Percentiles rank a stretch among this genome's conserved stretches.
These are phyloP conservation scores for Cavia aperea DNA, from an alignment of 2,113 vertebrate species.

Conservation along the genomic window DNA sequence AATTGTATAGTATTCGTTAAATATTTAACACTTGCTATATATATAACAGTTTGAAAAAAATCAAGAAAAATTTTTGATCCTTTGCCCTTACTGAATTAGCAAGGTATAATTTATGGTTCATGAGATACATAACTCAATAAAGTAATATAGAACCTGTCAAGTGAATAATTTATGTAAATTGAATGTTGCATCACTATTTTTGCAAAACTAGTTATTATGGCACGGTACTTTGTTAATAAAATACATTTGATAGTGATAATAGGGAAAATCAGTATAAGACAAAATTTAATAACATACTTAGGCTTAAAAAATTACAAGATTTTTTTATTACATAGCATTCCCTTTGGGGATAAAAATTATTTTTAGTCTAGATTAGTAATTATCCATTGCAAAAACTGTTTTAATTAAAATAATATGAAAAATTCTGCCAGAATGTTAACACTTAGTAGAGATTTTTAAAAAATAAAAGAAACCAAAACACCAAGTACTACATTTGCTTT, in stretches of 20 bases:
- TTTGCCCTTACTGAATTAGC: constrained; percentile 14
- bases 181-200: constrained; percentile 20
- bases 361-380: constrained; percentile 47
- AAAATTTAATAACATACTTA: not conserved
- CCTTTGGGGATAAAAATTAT: constrained; percentile 10
- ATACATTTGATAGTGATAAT: not conserved
- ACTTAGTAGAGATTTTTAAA: constrained; percentile 21
- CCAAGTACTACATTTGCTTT: constrained; percentile 42
- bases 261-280: not conserved
- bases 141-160: not conserved
- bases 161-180: not conserved
- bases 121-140: not conserved
- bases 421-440: constrained; percentile 30
- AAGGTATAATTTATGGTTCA: not conserved
- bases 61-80: not conserved
- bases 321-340: constrained; percentile 27
- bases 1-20: not conserved
- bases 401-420: constrained; percentile 47
- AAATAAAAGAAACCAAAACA: not conserved
- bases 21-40: constrained; percentile 6
- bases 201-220: constrained; percentile 26
- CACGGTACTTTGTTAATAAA: not conserved
- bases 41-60: not conserved
- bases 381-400: constrained; percentile 32
- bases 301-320: constrained; percentile 26